Evolutionary conservation across 30 jellyfish, hydroid and myxozoan species (phyloP).

Genomic region (Turritopsis dohrnii): DNA sequence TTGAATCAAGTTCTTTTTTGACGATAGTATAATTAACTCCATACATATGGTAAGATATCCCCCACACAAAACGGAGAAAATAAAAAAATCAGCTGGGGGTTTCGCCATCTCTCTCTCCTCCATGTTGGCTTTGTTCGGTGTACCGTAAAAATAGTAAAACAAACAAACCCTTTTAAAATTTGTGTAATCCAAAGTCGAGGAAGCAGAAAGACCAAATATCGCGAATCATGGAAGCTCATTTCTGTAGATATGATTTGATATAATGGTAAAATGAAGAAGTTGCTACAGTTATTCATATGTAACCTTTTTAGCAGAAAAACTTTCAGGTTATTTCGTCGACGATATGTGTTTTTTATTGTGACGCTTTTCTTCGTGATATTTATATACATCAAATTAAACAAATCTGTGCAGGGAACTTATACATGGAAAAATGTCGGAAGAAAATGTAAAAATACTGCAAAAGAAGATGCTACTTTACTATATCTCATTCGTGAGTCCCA

Average conservation of each 20-base stretch:
- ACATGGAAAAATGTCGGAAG: slow-evolving; percentile 14
- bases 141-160: not conserved
- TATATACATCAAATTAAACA: slow-evolving; percentile 10
- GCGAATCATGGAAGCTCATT: not conserved
- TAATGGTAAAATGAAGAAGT: not conserved
- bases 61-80: too few species aligned
- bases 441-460: slow-evolving; percentile 11
- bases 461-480: slow-evolving; percentile 4
- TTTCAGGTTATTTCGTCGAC: not conserved
- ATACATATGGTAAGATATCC: too few species aligned
- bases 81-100: too few species aligned
- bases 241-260: not conserved
- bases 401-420: slow-evolving; percentile 17
- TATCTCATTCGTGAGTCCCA: slow-evolving; percentile 12
- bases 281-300: not conserved
- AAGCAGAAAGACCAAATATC: too few species aligned
- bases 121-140: not conserved
- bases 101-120: not conserved
- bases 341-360: slow-evolving; percentile 1
- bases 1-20: too few species aligned
- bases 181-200: not conserved
- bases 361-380: not conserved
- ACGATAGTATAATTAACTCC: too few species aligned
- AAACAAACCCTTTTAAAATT: not conserved
- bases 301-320: slow-evolving; percentile 11